These are phyloP conservation scores for Dinothrombium tinctorium DNA, from an alignment of 1,140 invertebrate species.

Conservation along the genomic window DNA sequence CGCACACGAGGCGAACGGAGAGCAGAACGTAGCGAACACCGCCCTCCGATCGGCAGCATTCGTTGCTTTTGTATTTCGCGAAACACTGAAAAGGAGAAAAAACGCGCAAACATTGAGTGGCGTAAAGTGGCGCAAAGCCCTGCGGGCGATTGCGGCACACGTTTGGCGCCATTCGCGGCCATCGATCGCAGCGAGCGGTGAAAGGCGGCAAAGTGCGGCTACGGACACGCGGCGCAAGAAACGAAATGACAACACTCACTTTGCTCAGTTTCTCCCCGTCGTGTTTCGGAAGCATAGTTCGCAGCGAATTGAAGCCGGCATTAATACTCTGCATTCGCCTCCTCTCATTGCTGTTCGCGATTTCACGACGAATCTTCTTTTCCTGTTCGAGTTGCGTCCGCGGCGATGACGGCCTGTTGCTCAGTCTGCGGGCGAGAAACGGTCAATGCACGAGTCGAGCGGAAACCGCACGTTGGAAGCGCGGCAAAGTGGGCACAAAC, in stretches of 20 bases:
- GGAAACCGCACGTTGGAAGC: too few species aligned
- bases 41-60: too few species aligned
- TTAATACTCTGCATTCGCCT: conserved; percentile 99
- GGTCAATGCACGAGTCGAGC: too few species aligned
- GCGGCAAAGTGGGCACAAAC: too few species aligned
- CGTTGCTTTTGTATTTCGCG: too few species aligned
- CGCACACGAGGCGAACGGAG: too few species aligned
- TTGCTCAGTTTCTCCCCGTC: conserved; percentile 98
- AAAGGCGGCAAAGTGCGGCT: neutral
- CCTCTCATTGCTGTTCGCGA: conserved; percentile 96
- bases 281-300: conserved; percentile 69
- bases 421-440: too few species aligned
- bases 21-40: too few species aligned
- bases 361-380: conserved; percentile 81
- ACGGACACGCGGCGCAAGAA: neutral
- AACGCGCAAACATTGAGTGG: neutral
- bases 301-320: conserved; percentile 84
- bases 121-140: neutral
- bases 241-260: conserved; percentile 17
- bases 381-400: conserved; percentile 44
- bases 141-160: too few species aligned
- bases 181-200: neutral
- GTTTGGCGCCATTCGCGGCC: neutral
- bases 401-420: too few species aligned
- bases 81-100: neutral